phyloP scores from a whole-genome alignment of 1,140 invertebrate genomes.

The Papilio xuthus region DNA sequence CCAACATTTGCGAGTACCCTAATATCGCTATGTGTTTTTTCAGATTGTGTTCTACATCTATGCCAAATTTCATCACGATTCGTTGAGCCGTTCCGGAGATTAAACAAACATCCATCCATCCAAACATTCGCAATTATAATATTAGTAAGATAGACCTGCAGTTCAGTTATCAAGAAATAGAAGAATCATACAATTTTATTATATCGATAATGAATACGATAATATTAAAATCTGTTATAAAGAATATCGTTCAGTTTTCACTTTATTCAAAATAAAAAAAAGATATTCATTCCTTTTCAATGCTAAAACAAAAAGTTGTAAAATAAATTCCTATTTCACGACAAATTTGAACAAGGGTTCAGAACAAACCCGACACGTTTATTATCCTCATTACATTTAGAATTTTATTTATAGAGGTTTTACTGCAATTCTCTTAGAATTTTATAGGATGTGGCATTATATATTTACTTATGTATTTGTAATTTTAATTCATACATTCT shows the following conservation, averaged over 20 bases:
- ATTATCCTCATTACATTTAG: constrained; percentile 27
- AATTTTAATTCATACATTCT: not conserved
- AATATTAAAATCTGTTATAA: not conserved
- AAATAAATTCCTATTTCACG: constrained; percentile 20
- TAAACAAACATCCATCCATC: too few species aligned
- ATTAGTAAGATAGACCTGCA: too few species aligned
- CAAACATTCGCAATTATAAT: too few species aligned
- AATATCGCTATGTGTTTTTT: too few species aligned
- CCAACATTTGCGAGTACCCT: too few species aligned
- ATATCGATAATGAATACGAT: too few species aligned
- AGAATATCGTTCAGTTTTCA: not conserved
- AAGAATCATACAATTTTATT: too few species aligned
- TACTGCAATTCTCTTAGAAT: constrained; percentile 20
- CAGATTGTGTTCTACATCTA: too few species aligned
- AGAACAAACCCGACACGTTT: constrained; percentile 21
- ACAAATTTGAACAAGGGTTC: constrained; percentile 27
- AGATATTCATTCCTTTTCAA: not conserved
- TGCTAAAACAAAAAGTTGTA: constrained; percentile 16
- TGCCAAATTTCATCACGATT: too few species aligned
- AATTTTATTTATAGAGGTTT: constrained; percentile 27
- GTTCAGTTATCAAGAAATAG: too few species aligned
- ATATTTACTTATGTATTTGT: not conserved
- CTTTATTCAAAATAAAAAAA: not conserved
- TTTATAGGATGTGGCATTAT: not conserved
- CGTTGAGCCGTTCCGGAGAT: too few species aligned